Evolutionary conservation across 1,140 invertebrate genomes (phyloP).

Genomic region (Aphelenchoides fujianensis): DNA sequence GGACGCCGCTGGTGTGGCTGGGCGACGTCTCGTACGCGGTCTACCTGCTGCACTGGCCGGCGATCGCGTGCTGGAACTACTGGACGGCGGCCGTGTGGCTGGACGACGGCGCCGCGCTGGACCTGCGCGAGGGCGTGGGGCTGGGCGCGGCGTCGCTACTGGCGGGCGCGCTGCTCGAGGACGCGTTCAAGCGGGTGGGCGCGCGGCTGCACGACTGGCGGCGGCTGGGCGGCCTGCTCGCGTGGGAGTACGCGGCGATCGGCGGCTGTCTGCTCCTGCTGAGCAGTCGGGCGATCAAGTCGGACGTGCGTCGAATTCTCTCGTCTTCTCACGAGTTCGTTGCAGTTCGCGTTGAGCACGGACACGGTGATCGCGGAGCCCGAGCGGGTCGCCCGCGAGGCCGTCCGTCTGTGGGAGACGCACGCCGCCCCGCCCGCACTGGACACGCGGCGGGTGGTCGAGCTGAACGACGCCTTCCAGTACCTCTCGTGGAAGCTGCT

Average conservation of each 20-base stretch:
- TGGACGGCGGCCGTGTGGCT: neutral
- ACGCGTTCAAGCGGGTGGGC: neutral
- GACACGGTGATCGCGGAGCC: neutral
- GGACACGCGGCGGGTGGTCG: too few species aligned
- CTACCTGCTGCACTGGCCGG: neutral
- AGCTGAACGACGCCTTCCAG: too few species aligned
- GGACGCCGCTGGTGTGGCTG: neutral
- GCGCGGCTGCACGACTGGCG: neutral
- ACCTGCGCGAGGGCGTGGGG: too few species aligned
- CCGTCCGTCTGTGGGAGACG: neutral
- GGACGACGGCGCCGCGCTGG: too few species aligned
- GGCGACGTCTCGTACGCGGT: neutral
- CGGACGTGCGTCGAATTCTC: neutral
- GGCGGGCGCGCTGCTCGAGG: neutral
- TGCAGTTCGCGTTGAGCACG: neutral
- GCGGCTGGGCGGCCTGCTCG: neutral
- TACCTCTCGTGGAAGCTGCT: too few species aligned
- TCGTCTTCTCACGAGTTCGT: neutral
- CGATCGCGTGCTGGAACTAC: neutral
- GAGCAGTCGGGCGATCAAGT: neutral
- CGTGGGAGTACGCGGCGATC: neutral
- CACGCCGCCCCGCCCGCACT: too few species aligned
- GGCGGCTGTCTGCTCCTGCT: neutral
- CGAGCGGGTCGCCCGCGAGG: neutral
- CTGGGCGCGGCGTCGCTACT: too few species aligned